phyloP scores from a whole-genome alignment of 2,888 invertebrate genomes.

The Polymixis lichenea region DNA sequence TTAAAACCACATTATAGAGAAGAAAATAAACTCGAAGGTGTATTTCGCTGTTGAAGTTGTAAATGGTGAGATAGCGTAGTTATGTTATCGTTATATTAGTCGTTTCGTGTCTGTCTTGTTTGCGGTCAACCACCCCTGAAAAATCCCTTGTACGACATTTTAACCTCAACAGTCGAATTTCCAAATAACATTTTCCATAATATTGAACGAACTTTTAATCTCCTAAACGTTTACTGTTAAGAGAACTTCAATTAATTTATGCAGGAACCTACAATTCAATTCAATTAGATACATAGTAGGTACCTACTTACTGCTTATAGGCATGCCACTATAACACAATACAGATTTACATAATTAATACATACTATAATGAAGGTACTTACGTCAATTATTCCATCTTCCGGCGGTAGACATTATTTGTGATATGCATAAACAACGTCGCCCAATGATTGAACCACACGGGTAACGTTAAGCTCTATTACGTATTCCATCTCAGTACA shows the following conservation, averaged over 20 bases:
- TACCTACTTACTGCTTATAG: not conserved
- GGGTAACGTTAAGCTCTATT: slow-evolving; percentile 30
- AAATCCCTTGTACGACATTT: not conserved
- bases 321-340: slow-evolving; percentile 26
- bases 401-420: slow-evolving; percentile 47
- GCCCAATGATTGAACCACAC: slow-evolving; percentile 48
- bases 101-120: slow-evolving; percentile 8
- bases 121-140: not conserved
- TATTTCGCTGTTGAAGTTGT: slow-evolving; percentile 3
- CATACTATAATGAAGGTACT: slow-evolving; percentile 50
- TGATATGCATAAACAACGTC: slow-evolving; percentile 52
- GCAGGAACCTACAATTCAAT: not conserved
- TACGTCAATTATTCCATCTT: slow-evolving; percentile 59
- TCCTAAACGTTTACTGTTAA: not conserved
- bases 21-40: not conserved
- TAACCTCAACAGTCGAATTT: not conserved
- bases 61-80: not conserved
- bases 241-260: slow-evolving; percentile 3
- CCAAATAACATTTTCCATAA: not conserved
- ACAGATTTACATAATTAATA: slow-evolving; percentile 60
- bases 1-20: not conserved
- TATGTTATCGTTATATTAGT: not conserved
- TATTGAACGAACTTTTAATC: not conserved
- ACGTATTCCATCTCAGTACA: slow-evolving; percentile 39
- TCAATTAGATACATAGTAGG: not conserved